Evolutionary conservation across 2,797 vertebrate genomes (phyloP).

Genomic region (Sebastes minor): DNA sequence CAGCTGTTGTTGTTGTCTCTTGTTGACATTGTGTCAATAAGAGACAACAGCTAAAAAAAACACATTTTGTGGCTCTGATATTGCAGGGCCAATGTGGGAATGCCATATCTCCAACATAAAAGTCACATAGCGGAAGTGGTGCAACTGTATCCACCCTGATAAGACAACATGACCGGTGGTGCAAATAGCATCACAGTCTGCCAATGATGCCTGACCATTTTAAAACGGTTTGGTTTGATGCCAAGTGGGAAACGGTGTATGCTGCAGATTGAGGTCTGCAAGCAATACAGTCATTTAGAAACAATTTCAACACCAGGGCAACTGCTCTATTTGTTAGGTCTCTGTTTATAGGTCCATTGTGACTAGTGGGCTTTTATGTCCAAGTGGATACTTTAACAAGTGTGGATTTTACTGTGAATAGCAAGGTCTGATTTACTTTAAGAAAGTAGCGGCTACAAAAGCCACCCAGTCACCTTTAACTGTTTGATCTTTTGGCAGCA

Average conservation of each 20-base stretch:
- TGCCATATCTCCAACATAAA: conserved; percentile 2
- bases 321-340: conserved; percentile 21
- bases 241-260: not conserved
- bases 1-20: not conserved
- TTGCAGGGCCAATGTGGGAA: not conserved
- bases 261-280: not conserved
- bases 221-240: conserved; percentile 3
- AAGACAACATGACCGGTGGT: conserved; percentile 14
- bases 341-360: conserved; percentile 37
- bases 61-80: not conserved
- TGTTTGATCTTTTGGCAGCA: conserved; percentile 37
- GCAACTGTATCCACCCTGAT: conserved; percentile 45
- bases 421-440: conserved; percentile 43
- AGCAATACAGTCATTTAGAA: conserved; percentile 11
- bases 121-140: not conserved
- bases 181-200: conserved; percentile 25
- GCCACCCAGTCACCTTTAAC: conserved; percentile 46
- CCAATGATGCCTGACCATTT: conserved; percentile 11
- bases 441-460: conserved; percentile 39
- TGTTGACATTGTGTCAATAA: not conserved
- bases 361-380: conserved; percentile 39
- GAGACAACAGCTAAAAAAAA: not conserved
- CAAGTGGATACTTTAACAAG: conserved; percentile 49
- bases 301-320: conserved; percentile 7
- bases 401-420: conserved; percentile 49